These are phyloP conservation scores for Cabera pusaria DNA, from an alignment of 2,888 invertebrate species.

Conservation along the genomic window DNA sequence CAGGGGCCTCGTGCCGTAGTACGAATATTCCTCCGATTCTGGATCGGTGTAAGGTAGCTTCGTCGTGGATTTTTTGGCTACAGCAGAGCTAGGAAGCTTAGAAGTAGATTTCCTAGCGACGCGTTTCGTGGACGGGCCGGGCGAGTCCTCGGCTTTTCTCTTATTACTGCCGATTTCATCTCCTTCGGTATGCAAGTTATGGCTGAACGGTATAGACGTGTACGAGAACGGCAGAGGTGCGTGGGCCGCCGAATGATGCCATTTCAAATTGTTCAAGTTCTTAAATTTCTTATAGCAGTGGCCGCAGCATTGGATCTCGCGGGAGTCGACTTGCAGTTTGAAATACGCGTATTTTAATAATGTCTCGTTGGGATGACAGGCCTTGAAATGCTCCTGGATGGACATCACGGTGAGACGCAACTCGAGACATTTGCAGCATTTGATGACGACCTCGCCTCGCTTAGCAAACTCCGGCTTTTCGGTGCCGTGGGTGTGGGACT, in stretches of 20 bases:
- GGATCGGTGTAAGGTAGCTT: conserved; percentile 47
- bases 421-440: conserved; percentile 68
- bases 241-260: conserved; percentile 48
- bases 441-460: conserved; percentile 62
- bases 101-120: conserved; percentile 61
- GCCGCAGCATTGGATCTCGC: conserved; percentile 40
- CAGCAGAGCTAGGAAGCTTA: conserved; percentile 48
- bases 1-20: conserved; percentile 70
- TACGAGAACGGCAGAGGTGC: conserved; percentile 36
- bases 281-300: conserved; percentile 48
- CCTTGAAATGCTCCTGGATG: conserved; percentile 59
- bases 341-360: conserved; percentile 52
- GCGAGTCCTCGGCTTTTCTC: conserved; percentile 28
- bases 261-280: conserved; percentile 42
- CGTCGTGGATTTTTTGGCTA: conserved; percentile 80
- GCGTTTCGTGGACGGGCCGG: conserved; percentile 30
- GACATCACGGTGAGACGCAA: conserved; percentile 49
- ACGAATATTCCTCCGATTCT: conserved; percentile 58
- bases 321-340: conserved; percentile 40
- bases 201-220: conserved; percentile 29
- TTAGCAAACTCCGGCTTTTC: conserved; percentile 47
- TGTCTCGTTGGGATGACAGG: conserved; percentile 39
- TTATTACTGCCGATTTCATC: conserved; percentile 15
- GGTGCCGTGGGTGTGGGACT: conserved; percentile 47
- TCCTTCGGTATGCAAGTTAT: conserved; percentile 24